Conservation (phyloP, 2,113 vertebrate genomes). For the Thermophis baileyi region DNA sequence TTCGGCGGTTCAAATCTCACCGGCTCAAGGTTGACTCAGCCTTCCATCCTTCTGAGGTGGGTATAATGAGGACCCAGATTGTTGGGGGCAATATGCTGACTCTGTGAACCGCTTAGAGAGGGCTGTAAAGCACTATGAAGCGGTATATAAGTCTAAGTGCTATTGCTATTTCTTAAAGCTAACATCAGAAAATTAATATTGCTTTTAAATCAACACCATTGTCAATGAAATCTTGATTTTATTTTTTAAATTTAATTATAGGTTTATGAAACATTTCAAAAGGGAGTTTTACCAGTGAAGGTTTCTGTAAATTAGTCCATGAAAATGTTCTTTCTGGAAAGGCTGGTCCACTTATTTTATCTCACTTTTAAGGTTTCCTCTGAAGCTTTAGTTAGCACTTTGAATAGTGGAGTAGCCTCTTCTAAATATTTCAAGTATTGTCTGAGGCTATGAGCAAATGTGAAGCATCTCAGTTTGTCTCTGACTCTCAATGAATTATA, state of each 20-base stretch:
- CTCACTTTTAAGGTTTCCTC: not conserved
- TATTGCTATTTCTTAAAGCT: not conserved
- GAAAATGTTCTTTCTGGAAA: not conserved
- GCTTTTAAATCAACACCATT: constrained; percentile 1
- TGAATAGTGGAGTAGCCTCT: not conserved
- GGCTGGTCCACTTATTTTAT: not conserved
- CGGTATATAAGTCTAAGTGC: no score
- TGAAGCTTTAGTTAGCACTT: not conserved
- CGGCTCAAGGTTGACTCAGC: no score
- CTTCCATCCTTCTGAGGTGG: no score
- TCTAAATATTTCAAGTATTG: not conserved
- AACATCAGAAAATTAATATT: not conserved
- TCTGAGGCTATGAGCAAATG: not conserved
- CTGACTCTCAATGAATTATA: not conserved
- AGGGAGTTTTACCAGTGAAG: not conserved
- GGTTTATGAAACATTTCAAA: not conserved
- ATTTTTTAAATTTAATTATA: not conserved
- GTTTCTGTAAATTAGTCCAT: not conserved
- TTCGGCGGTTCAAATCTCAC: no score
- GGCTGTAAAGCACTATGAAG: no score
- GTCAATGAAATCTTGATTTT: constrained; percentile 3
- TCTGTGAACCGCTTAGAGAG: no score
- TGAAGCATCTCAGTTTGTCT: not conserved
- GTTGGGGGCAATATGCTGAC: no score
- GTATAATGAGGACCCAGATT: no score